Percentiles rank a stretch among this genome's conserved stretches.
Conservation (phyloP, 1,140 invertebrate species). For the Branchinecta lynchi region DNA sequence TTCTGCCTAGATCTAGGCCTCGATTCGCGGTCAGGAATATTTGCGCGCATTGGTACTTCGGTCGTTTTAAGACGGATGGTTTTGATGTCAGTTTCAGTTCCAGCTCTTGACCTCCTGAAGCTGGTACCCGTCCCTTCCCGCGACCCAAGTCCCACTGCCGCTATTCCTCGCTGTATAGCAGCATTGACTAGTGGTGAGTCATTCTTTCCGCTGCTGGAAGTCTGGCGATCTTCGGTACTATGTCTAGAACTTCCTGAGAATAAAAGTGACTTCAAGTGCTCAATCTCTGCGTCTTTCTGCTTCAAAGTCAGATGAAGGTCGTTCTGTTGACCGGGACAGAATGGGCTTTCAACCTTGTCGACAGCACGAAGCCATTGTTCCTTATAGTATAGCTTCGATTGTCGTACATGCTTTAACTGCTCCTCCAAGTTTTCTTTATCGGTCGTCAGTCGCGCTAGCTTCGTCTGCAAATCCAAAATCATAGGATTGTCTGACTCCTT, state of each 20-base stretch:
- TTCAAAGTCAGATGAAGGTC: neutral
- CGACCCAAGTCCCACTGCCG: no score
- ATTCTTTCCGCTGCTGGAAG: neutral
- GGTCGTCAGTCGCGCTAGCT: neutral
- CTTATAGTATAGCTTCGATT: neutral
- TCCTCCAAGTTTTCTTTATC: neutral
- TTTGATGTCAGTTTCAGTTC: neutral
- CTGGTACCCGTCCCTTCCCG: no score
- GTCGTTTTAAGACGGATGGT: neutral
- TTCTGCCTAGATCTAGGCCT: neutral
- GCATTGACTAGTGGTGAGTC: neutral
- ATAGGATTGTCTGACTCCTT: neutral
- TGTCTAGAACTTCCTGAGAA: neutral
- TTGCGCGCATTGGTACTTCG: neutral
- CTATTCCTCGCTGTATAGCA: neutral
- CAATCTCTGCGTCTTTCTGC: neutral
- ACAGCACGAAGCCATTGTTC: neutral
- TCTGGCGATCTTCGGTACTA: neutral
- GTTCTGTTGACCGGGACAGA: neutral
- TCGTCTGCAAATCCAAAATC: neutral
- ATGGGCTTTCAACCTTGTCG: neutral
- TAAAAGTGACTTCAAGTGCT: constrained; percentile 1
- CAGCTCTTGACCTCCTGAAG: neutral
- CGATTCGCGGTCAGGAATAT: neutral
- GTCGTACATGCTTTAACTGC: neutral